Evolutionary conservation across 64 coral and sea anemone genomes (phyloP), one percentile per base, ranked within the genome.

Genomic region (Montipora sp.): DNA sequence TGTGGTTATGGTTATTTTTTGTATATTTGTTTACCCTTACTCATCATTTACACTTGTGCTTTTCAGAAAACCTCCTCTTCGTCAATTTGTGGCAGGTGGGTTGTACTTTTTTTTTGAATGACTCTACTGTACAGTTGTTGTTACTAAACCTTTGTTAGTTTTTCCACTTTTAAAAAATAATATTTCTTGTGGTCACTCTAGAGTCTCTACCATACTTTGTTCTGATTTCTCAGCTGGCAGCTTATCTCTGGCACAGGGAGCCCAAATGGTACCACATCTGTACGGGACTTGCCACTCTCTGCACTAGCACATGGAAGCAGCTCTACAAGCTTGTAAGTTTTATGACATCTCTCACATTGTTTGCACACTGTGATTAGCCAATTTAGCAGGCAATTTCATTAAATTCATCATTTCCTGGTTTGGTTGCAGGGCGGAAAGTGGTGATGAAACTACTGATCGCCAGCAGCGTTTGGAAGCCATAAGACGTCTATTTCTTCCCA

Each of bases 11-110:
- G 53, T 57, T 57, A 8, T 8, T 3, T 57, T 57, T 57, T 63
- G 60, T 63, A 12, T 16, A 11, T 4, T 15, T 12, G 60, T 63
- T 63, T 63, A 18, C 46, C 5, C 45, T 77, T 48, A 1, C 12
- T 19, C 1, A 15, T 4, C 5, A 43, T 80, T 55, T 69, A 8
- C 20, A 55, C 90, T n/a, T 71, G 59, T 79, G 14, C 59, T 44
- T 89, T 83, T 57, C 84, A 96, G 95, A 93, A 89, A 88, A 80
- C 92, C 0, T 91, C 95, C 19, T 94, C 88, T 51, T 94, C 95
- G 11, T 96, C 95, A 9, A 51, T 93, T 51, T 96, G 95, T 96
- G 95, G 95, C 88, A 96, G 95, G 95, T 96, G 83, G 46, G 45
- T 65, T 36, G 4, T 50, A 43, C 0, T 3, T 47, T 46, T 47